These are phyloP conservation scores for Aphelocoma californica DNA, from an alignment of 2,797 vertebrate species.

Conservation along the genomic window DNA sequence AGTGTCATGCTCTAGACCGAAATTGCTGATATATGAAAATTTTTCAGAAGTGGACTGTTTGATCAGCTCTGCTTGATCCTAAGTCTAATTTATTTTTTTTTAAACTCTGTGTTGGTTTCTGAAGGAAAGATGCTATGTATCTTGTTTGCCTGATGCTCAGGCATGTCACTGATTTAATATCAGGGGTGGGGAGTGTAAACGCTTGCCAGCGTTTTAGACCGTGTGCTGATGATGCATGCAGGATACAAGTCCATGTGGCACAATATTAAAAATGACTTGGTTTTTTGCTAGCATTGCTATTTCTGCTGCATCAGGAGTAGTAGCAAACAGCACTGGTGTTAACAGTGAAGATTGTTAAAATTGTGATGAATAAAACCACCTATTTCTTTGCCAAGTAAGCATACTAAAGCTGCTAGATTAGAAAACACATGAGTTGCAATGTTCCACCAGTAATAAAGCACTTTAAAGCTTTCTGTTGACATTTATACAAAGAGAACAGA, in stretches of 20 bases:
- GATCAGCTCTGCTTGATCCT: not conserved
- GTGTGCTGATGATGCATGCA: not conserved
- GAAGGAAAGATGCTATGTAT: not conserved
- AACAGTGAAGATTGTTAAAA: constrained; percentile 42
- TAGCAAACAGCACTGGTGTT: not conserved
- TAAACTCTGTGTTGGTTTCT: not conserved
- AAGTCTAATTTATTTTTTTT: not conserved
- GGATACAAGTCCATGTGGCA: not conserved
- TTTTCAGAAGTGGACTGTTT: not conserved
- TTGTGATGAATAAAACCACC: constrained; percentile 40
- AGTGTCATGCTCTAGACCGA: not conserved
- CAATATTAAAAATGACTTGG: not conserved
- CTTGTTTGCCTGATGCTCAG: not conserved
- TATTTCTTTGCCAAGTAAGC: constrained; percentile 51
- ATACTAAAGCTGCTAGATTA: constrained; percentile 50
- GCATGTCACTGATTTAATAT: not conserved
- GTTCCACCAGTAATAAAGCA: constrained; percentile 56
- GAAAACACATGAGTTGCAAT: constrained; percentile 46
- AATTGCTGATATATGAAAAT: not conserved
- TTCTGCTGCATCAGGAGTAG: constrained; percentile 27
- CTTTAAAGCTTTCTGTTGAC: constrained; percentile 61
- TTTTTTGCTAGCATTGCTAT: not conserved
- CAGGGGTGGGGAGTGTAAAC: not conserved
- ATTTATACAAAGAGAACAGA: constrained; percentile 42
- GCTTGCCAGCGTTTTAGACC: not conserved